These are phyloP conservation scores for Phocoena phocoena DNA, from an alignment of 2,113 vertebrate genomes.

Conservation along the genomic window DNA sequence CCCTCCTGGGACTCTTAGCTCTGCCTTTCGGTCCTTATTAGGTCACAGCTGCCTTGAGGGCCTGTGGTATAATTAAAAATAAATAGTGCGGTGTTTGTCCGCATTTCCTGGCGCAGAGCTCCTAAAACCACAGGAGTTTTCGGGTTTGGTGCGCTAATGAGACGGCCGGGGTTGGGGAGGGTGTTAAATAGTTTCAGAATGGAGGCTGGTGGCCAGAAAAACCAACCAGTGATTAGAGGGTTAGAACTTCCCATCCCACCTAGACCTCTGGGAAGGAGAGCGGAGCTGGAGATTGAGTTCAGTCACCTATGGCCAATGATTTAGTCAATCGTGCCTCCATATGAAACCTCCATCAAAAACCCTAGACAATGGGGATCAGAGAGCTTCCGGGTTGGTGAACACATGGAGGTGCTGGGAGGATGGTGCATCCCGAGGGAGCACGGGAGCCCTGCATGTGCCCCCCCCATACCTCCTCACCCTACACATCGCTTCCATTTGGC, in stretches of 20 bases:
- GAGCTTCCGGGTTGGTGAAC: background rate
- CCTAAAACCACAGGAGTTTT: background rate
- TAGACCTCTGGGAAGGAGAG: background rate
- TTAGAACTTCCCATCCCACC: background rate
- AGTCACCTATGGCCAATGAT: background rate
- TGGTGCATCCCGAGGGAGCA: rapidly evolving
- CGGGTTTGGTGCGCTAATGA: background rate
- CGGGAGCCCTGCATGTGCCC: too few species aligned
- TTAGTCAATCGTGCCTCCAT: background rate
- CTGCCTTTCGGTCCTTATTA: background rate
- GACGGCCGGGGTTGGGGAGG: rapidly evolving
- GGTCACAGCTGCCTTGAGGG: background rate
- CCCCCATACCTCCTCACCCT: background rate
- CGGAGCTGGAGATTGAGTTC: background rate
- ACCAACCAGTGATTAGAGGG: background rate
- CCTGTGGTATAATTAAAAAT: background rate
- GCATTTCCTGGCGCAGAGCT: background rate
- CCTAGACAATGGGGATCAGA: background rate
- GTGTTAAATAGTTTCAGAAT: background rate
- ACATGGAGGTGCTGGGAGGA: background rate
- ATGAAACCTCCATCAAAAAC: background rate
- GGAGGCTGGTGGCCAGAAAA: background rate
- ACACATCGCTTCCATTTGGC: background rate
- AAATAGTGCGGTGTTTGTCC: background rate
- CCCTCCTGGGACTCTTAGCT: background rate